A percentile compares a stretch with the other conserved stretches of the same genome.
phyloP scores from a whole-genome alignment of 2,888 invertebrate species.

The Trachelus troglodyta region DNA sequence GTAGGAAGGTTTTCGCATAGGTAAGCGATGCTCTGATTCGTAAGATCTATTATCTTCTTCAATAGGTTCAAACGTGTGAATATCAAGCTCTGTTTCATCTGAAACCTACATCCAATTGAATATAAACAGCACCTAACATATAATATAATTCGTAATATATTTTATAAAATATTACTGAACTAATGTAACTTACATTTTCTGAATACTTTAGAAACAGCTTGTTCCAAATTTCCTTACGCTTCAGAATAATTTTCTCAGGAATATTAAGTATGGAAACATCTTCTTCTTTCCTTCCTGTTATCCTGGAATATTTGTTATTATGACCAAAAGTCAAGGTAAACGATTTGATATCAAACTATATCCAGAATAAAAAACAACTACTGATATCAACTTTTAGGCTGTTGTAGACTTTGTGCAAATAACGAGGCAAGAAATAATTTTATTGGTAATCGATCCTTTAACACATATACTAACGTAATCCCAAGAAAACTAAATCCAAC shows the following conservation, averaged over 20 bases:
- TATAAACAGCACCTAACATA: not conserved
- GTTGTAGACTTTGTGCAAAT: not conserved
- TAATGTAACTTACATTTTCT: constrained; percentile 36
- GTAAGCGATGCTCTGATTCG: constrained; percentile 21
- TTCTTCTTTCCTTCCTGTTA: not conserved
- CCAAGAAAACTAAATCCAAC: not conserved
- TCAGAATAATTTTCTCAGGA: constrained; percentile 20
- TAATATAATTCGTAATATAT: not conserved
- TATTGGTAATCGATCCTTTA: not conserved
- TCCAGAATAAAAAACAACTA: not conserved
- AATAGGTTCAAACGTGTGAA: constrained; percentile 28
- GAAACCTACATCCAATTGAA: constrained; percentile 26
- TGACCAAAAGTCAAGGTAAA: not conserved
- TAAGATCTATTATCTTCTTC: constrained; percentile 9
- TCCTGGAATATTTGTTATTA: not conserved
- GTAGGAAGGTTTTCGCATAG: constrained; percentile 38
- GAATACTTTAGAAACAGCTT: constrained; percentile 43
- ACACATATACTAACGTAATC: not conserved
- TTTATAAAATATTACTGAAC: not conserved
- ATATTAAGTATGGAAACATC: not conserved
- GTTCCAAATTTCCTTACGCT: constrained; percentile 39
- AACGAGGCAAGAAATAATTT: not conserved
- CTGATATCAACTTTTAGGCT: not conserved
- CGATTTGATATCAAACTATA: not conserved
- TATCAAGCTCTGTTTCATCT: constrained; percentile 31